Evolutionary conservation across 2,888 invertebrate genomes (phyloP).

Genomic region (Lacanobia oleracea): DNA sequence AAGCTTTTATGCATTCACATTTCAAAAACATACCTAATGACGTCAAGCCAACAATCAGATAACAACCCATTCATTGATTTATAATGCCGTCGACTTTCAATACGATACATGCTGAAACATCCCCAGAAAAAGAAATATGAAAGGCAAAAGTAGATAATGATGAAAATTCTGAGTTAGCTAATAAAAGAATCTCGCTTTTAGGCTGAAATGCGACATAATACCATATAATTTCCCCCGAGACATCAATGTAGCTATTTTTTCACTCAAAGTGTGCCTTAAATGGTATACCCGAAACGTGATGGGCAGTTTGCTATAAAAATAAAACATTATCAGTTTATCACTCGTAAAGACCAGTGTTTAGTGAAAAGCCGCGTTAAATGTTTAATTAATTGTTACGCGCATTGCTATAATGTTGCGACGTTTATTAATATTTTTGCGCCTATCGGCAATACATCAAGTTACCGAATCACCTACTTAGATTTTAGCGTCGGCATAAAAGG

Average conservation of each 20-base stretch:
- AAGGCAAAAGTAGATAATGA: constrained; percentile 37
- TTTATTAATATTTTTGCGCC: constrained; percentile 13
- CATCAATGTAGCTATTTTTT: constrained; percentile 58
- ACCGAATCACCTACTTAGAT: constrained; percentile 4
- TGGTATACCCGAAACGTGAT: constrained; percentile 39
- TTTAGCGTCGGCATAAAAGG: constrained; percentile 13
- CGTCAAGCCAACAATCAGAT: constrained; percentile 30
- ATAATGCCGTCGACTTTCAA: constrained; percentile 15
- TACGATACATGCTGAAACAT: constrained; percentile 15
- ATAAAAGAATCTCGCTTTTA: constrained; percentile 66
- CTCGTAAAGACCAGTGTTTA: constrained; percentile 29
- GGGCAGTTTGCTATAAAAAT: constrained; percentile 38
- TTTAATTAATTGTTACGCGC: constrained; percentile 31
- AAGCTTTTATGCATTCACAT: not conserved
- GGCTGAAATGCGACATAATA: constrained; percentile 69
- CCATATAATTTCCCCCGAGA: constrained; percentile 76
- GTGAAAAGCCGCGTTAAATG: constrained; percentile 29
- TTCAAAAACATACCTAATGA: constrained; percentile 16
- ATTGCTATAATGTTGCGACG: constrained; percentile 19
- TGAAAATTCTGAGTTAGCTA: constrained; percentile 63
- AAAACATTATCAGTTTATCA: constrained; percentile 10
- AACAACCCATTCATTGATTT: constrained; percentile 34
- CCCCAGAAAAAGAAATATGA: constrained; percentile 15
- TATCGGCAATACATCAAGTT: constrained; percentile 8
- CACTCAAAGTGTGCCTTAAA: constrained; percentile 43